Conservation (phyloP, 2,113 vertebrate genomes). For the Epinephelus fuscoguttatus region DNA sequence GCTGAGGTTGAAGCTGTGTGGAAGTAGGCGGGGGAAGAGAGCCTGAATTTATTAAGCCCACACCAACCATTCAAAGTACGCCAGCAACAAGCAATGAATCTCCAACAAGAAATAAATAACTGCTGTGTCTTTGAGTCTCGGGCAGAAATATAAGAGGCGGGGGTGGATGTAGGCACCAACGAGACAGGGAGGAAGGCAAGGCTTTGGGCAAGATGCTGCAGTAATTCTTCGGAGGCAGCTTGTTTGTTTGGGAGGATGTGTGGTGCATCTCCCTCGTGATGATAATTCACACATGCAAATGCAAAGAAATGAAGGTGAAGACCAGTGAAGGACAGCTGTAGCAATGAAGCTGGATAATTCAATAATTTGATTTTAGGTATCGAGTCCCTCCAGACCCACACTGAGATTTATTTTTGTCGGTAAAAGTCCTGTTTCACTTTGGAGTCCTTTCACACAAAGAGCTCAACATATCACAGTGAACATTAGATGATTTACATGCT, state of each 20-base stretch:
- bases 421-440: neutral
- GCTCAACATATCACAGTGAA: neutral
- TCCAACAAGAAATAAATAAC: slow-evolving; percentile 73
- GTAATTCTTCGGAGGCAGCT: slow-evolving; percentile 57
- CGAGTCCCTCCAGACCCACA: neutral
- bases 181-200: slow-evolving; percentile 42
- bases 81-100: slow-evolving; percentile 74
- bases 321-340: neutral
- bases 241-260: slow-evolving; percentile 50
- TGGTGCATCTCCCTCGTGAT: slow-evolving; percentile 6
- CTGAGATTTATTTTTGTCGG: neutral
- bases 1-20: slow-evolving; percentile 39
- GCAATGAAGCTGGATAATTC: neutral
- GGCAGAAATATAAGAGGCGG: slow-evolving; percentile 52
- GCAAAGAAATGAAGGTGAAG: neutral
- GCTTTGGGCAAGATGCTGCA: slow-evolving; percentile 56
- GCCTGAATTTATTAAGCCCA: slow-evolving; percentile 76
- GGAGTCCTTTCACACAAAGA: neutral
- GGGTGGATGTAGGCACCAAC: slow-evolving; percentile 47
- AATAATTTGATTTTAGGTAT: neutral
- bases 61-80: slow-evolving; percentile 62
- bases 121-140: slow-evolving; percentile 58
- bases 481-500: too few species aligned
- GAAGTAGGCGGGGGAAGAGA: slow-evolving; percentile 56
- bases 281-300: slow-evolving; percentile 32